Evolutionary conservation across 1,140 invertebrate genomes (phyloP), one percentile per base, ranked within the genome.

Genomic region (Caenorhabditis remanei): DNA sequence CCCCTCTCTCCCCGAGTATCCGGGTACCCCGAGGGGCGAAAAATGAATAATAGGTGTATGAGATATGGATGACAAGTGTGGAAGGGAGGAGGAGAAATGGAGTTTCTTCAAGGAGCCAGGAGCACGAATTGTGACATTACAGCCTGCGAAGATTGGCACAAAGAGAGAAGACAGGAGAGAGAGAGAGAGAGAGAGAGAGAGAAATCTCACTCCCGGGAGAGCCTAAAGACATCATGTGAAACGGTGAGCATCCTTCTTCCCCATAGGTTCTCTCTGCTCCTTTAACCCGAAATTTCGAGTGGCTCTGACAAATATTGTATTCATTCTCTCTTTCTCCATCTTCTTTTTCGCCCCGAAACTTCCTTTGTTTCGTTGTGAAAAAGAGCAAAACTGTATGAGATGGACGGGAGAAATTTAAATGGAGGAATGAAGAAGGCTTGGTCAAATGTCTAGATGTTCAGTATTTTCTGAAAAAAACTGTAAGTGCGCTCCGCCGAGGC

Each of bases 11-110:
- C 5, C 24, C 21, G n/a, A n/a, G 40, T 2, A n/a, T 16, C 13
- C 9, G 13, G 63, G 65, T 19, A 16, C 71, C 46, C 11, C 7
- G 16, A 46, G 65, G 41, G 65, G 40, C 41, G 65, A 71, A 71
- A 71, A 79, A 79, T 79, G 71, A 79, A 79, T 79, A 79, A 79
- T 79, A 79, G 71, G 71, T 79, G 71, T 79, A 79, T 79, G 71
- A 79, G 71, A 79, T 79, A 50, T 50, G 43, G 46, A 79, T 79
- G 71, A 79, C 71, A 79, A 79, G 71, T 79, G 71, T 13, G 14
- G 40, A 14, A 16, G 71, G 40, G 46, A 50, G 46, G 40, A 32
- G 21, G 46, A 50, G 32, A 79, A 7, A 19, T 14, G 11, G 67
- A 46, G 67, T 32, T 32, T 32, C 32, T 32, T 32, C 32, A 75